Conservation (phyloP, 2,888 invertebrate genomes). For the Buathra laborator region DNA sequence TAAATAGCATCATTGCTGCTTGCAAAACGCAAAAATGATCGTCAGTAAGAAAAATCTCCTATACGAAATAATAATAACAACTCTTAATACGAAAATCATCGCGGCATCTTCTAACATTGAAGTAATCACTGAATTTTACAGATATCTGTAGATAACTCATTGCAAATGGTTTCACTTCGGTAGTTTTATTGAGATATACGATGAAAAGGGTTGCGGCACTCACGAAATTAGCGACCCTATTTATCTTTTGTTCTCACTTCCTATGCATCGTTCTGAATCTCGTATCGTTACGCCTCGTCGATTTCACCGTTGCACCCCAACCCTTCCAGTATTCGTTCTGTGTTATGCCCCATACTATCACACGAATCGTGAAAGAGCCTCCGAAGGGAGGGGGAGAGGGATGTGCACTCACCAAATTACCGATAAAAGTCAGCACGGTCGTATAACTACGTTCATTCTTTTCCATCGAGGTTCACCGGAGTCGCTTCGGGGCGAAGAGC, state of each 20-base stretch:
- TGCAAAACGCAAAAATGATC: no score
- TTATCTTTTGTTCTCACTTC: slow-evolving; percentile 41
- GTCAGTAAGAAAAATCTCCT: no score
- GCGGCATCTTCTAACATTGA: no score
- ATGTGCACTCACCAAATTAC: slow-evolving; percentile 60
- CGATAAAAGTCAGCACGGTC: slow-evolving; percentile 61
- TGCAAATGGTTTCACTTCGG: background rate
- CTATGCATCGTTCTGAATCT: slow-evolving; percentile 7
- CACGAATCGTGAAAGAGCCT: slow-evolving; percentile 11
- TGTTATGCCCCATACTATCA: slow-evolving; percentile 9
- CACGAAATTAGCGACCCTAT: slow-evolving; percentile 54
- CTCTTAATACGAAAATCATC: no score
- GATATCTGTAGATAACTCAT: no score
- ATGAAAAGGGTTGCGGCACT: slow-evolving; percentile 20
- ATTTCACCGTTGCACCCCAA: background rate
- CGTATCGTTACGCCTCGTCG: slow-evolving; percentile 30
- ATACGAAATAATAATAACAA: no score
- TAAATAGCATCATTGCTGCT: no score
- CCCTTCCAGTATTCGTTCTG: background rate
- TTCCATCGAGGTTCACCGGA: slow-evolving; percentile 6
- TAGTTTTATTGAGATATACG: slow-evolving; percentile 28
- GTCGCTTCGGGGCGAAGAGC: background rate
- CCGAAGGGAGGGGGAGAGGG: background rate
- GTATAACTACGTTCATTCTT: slow-evolving; percentile 39
- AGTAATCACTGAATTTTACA: no score